Conservation (phyloP, 1,140 invertebrate genomes). For the Eufriesea mexicana region DNA sequence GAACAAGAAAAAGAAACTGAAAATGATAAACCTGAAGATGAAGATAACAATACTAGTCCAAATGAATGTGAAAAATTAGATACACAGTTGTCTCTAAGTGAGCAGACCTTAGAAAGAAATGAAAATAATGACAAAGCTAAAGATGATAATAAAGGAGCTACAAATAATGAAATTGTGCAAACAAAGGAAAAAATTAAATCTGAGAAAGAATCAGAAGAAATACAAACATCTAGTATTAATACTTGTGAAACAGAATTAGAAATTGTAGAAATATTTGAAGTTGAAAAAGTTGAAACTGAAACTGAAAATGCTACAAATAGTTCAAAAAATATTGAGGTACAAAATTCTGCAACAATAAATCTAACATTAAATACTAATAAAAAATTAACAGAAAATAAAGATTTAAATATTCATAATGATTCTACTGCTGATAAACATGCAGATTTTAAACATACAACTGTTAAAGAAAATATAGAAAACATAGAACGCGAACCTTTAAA, state of each 20-base stretch:
- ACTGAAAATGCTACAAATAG: constrained; percentile 6
- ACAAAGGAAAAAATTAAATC: constrained; percentile 23
- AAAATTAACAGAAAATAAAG: constrained; percentile 16
- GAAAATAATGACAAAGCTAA: constrained; percentile 10
- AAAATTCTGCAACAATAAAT: constrained; percentile 16
- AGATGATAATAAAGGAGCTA: constrained; percentile 39
- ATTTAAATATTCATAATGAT: constrained; percentile 18
- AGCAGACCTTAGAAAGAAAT: constrained; percentile 15
- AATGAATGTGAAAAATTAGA: constrained; percentile 48
- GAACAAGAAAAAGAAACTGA: constrained; percentile 60
- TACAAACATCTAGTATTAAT: constrained; percentile 48
- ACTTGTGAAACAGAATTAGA: constrained; percentile 69
- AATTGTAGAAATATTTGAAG: constrained; percentile 79
- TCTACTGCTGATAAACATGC: constrained; percentile 12
- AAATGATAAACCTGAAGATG: constrained; percentile 45
- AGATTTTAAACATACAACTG: constrained; percentile 16
- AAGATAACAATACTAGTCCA: constrained; percentile 60
- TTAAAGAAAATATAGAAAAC: constrained; percentile 15
- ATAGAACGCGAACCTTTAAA: constrained; percentile 36
- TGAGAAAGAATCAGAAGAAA: neutral
- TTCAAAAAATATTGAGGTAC: constrained; percentile 7
- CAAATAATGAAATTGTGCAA: constrained; percentile 35
- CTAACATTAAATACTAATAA: constrained; percentile 21
- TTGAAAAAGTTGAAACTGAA: constrained; percentile 69
- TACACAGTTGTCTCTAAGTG: neutral